phyloP scores from a whole-genome alignment of 2,113 vertebrate species.

The Tauraco erythrolophus region DNA sequence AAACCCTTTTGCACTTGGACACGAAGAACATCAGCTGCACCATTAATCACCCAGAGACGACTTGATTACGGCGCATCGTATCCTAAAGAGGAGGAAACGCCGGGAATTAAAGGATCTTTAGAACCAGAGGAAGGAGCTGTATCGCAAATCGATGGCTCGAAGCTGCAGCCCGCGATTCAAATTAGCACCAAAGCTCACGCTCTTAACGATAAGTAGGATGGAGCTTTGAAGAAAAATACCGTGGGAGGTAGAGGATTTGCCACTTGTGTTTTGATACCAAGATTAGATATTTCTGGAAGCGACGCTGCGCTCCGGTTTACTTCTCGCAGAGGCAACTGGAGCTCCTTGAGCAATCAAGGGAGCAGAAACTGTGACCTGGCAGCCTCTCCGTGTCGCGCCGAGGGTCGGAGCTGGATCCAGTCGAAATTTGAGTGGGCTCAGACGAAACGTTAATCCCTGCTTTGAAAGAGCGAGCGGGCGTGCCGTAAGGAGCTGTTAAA shows the following conservation, averaged over 20 bases:
- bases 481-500: not conserved
- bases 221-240: not conserved
- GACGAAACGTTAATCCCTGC: accelerated
- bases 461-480: accelerated
- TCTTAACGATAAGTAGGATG: not conserved
- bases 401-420: not conserved
- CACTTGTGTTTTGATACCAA: not conserved
- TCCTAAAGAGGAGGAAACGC: not conserved
- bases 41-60: not conserved
- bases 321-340: not conserved
- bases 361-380: not conserved
- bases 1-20: too few relatives aligned
- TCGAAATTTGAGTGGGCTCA: not conserved
- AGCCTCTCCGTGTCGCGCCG: not conserved
- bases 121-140: not conserved
- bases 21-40: not conserved
- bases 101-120: not conserved
- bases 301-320: not conserved
- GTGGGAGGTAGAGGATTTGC: not conserved
- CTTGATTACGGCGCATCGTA: not conserved
- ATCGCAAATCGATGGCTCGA: not conserved
- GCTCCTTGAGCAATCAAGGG: not conserved
- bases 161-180: not conserved
- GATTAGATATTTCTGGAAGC: not conserved
- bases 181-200: not conserved